Percentiles rank a stretch among this genome's conserved stretches.
Conservation (phyloP, 2,888 invertebrate genomes). For the Rosalia funebris region DNA sequence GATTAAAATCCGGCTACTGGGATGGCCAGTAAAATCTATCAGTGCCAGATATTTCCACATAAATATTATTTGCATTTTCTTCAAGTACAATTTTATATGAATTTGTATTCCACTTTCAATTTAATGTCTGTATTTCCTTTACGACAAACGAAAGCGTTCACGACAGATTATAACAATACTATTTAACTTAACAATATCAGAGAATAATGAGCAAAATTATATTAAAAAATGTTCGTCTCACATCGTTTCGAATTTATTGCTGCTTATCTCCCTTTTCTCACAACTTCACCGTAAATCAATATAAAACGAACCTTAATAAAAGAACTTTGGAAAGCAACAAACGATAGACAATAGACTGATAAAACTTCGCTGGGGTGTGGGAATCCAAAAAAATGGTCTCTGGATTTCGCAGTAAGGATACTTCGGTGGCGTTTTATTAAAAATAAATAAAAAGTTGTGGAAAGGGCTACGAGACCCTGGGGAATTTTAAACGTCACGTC, state of each 20-base stretch:
- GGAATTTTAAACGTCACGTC: background rate
- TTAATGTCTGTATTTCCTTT: background rate
- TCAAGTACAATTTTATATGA: too few species aligned
- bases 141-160: background rate
- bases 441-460: background rate
- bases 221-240: background rate
- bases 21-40: too few species aligned
- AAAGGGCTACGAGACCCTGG: background rate
- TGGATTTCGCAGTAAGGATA: background rate
- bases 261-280: background rate
- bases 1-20: too few species aligned
- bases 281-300: background rate
- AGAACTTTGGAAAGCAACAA: background rate
- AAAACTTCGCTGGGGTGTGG: background rate
- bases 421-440: background rate
- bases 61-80: too few species aligned
- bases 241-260: background rate
- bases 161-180: background rate
- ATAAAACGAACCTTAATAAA: background rate
- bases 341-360: background rate
- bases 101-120: background rate
- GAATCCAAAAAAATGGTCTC: background rate
- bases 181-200: background rate
- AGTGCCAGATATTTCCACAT: too few species aligned
- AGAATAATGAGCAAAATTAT: conserved; percentile 2